Percentiles rank a stretch among this genome's conserved stretches.
These are phyloP conservation scores for Neostethus bicornis DNA, from an alignment of 2,797 vertebrate genomes.

Conservation along the genomic window DNA sequence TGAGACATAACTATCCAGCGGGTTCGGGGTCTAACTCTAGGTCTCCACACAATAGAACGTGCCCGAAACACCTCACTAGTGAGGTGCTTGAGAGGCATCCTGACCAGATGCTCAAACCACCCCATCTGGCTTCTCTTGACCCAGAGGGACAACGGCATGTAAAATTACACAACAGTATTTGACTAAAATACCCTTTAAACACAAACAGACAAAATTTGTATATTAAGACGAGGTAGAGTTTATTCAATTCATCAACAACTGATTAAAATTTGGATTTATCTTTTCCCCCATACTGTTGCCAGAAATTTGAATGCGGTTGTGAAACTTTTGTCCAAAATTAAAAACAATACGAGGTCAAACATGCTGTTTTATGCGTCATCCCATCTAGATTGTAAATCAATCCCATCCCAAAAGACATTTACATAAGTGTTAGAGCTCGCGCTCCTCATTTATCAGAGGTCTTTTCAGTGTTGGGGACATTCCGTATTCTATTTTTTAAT, in stretches of 20 bases:
- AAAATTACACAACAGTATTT: too few species aligned
- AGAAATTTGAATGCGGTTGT: not conserved
- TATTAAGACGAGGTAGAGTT: too few species aligned
- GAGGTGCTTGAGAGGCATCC: too few species aligned
- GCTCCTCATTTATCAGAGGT: conserved; percentile 1
- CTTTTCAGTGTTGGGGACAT: not conserved
- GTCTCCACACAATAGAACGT: too few species aligned
- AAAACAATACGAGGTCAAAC: not conserved
- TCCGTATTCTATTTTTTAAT: not conserved
- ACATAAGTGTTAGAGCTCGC: not conserved
- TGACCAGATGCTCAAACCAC: too few species aligned
- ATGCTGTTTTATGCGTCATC: not conserved
- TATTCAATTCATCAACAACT: not conserved
- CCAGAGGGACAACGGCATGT: too few species aligned
- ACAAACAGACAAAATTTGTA: too few species aligned
- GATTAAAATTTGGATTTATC: not conserved
- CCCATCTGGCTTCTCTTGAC: too few species aligned
- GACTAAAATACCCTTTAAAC: too few species aligned
- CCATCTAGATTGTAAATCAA: not conserved
- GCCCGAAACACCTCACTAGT: too few species aligned
- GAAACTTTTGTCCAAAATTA: not conserved
- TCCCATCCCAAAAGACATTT: not conserved
- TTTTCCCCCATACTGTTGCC: not conserved
- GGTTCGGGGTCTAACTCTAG: too few species aligned
- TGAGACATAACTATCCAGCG: too few species aligned